Evolutionary conservation across 2,797 vertebrate genomes (phyloP), one percentile per base, ranked within the genome.

Genomic region (Galaxias olidus): DNA sequence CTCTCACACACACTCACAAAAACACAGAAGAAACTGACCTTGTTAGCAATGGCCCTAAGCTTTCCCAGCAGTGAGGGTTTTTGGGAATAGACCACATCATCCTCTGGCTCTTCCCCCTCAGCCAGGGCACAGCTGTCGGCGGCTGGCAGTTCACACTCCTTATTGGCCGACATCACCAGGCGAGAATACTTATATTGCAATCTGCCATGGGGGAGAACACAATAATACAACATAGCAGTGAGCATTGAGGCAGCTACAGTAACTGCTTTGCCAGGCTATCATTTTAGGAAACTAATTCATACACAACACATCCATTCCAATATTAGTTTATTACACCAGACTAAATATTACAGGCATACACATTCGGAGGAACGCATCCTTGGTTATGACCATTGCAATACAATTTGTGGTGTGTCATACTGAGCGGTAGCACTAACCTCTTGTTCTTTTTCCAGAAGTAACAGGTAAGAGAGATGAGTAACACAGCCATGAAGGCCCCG

Each of bases 361-460:
- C 6, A 30, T 30, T 30, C 3, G 6, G 30, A 30, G 6, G 30
- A 30, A 6, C 30, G 30, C 30, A 30, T 3, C 30, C 30, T 30
- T 30, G 30, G 30, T 18, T 18, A 10, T 10, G 50, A 19, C 50
- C 15, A 15, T 57, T 54, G n/a, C n/a, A 6, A 18, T 61, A 44
- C 53, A 42, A 10, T 19, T 1, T 42, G 7, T 6, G 50, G 44
- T 10, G 9, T 58, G 20, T 58, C 41, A 0, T 30, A 54, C 41
- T 59, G 50, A 19, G 49, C 43, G 68, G 57, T 42, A 55, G 20
- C 30, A 60, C 93, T 90, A 81, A 98, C 97, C 95, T 98, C 82
- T 95, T 94, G 85, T 98, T 99, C 84, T 98, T 99, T 84, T 98
- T 99, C 98, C 98, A 99, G 90, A 99, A 98, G 84, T 98, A 97